Percentiles rank a stretch among this genome's conserved stretches.
Evolutionary conservation across 2,888 invertebrate species (phyloP).

Genomic region (Hemaris fuciformis): DNA sequence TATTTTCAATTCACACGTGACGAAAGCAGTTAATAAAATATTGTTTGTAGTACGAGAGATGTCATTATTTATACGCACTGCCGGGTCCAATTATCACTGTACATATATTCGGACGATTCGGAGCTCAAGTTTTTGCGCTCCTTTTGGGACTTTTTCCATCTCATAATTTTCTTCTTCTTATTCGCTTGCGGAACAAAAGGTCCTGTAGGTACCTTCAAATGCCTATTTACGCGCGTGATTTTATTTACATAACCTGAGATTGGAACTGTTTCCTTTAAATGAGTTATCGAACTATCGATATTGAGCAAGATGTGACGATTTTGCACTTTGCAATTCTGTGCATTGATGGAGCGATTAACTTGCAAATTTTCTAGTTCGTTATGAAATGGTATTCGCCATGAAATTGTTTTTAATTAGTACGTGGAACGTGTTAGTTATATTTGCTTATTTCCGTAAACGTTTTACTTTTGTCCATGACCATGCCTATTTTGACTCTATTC

Average conservation of each 20-base stretch:
- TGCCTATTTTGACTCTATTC: too few relatives aligned
- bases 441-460: too few relatives aligned
- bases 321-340: too few relatives aligned
- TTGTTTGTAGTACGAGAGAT: constrained; percentile 27
- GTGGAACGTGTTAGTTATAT: too few relatives aligned
- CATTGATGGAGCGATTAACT: too few relatives aligned
- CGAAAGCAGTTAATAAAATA: constrained; percentile 19
- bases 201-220: constrained; percentile 22
- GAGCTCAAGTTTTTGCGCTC: constrained; percentile 21
- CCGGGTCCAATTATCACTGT: constrained; percentile 29
- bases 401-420: too few relatives aligned
- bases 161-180: constrained; percentile 5
- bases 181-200: constrained; percentile 14
- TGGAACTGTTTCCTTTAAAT: constrained; percentile 8
- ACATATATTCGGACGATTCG: constrained; percentile 11
- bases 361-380: too few relatives aligned
- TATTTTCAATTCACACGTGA: neutral
- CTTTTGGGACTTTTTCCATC: constrained; percentile 16
- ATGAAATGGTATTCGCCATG: too few relatives aligned
- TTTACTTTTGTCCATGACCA: too few relatives aligned
- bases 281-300: neutral
- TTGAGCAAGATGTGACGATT: neutral
- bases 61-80: constrained; percentile 30
- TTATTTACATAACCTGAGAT: constrained; percentile 28
- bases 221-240: constrained; percentile 27